Percentiles rank a stretch among this genome's conserved stretches.
These are phyloP conservation scores for Capromys pilorides DNA, from an alignment of 2,797 vertebrate species.

Conservation along the genomic window DNA sequence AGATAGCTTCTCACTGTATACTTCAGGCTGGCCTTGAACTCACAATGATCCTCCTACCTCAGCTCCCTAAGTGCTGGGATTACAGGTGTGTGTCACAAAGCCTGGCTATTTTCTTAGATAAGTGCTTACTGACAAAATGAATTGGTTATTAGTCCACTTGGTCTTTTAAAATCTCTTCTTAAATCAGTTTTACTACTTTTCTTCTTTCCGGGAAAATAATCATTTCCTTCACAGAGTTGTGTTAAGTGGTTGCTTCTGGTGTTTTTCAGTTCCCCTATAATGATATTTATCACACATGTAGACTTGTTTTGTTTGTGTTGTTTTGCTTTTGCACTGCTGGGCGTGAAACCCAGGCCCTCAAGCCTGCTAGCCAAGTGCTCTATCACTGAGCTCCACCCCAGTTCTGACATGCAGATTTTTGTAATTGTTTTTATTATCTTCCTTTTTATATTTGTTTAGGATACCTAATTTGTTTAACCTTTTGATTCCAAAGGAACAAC, in stretches of 20 bases:
- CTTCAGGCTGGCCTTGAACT: neutral
- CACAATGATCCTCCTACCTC: neutral
- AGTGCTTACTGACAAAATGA: neutral
- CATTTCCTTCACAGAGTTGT: neutral
- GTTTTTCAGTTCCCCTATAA: conserved; percentile 14
- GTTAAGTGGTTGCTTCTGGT: conserved; percentile 34
- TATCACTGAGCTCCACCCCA: neutral
- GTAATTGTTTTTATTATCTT: neutral
- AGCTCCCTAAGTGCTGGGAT: neutral
- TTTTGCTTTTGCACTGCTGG: neutral
- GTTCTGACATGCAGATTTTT: neutral
- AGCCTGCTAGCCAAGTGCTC: neutral
- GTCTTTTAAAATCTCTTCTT: conserved; percentile 1
- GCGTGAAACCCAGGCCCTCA: neutral
- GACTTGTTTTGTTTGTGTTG: neutral
- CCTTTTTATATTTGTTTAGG: neutral
- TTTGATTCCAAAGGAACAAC: conserved; percentile 18
- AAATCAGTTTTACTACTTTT: neutral
- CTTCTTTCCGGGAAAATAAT: neutral
- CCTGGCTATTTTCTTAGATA: neutral
- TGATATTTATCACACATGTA: conserved; percentile 15
- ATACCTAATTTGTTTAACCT: neutral
- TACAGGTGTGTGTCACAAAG: neutral
- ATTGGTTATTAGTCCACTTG: conserved; percentile 29
- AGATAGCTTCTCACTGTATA: neutral